Conservation (phyloP, 2,113 vertebrate species). For the Pseudolaguvia tuberculata region DNA sequence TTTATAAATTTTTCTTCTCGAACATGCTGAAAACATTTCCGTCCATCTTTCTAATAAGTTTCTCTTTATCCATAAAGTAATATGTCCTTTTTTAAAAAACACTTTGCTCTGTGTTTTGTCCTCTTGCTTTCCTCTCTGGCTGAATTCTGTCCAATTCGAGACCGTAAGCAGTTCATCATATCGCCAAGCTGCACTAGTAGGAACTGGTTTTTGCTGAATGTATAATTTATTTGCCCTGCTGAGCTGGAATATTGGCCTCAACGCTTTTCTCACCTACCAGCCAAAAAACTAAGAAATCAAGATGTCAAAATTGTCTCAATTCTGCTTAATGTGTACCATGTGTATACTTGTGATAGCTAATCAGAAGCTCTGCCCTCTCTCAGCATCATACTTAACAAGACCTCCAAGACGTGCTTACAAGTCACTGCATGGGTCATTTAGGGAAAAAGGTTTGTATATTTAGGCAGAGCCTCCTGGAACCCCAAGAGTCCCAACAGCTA, state of each 20-base stretch:
- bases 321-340: slow-evolving; percentile 29
- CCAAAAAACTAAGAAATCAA: not conserved
- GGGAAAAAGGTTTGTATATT: slow-evolving; percentile 48
- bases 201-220: not conserved
- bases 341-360: slow-evolving; percentile 43
- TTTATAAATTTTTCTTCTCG: slow-evolving; percentile 21
- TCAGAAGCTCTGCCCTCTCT: slow-evolving; percentile 37
- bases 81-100: slow-evolving; percentile 32
- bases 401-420: slow-evolving; percentile 37
- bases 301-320: not conserved
- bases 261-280: not conserved
- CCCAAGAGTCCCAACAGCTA: slow-evolving; percentile 22
- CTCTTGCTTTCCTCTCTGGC: slow-evolving; percentile 10
- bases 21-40: slow-evolving; percentile 46
- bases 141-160: not conserved
- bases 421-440: slow-evolving; percentile 34
- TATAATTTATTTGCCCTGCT: not conserved
- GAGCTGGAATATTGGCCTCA: slow-evolving; percentile 3
- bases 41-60: not conserved
- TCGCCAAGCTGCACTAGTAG: not conserved
- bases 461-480: slow-evolving; percentile 40
- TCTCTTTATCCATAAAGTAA: slow-evolving; percentile 38
- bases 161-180: slow-evolving; percentile 11
- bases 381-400: slow-evolving; percentile 3
- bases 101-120: slow-evolving; percentile 20